Base-by-base conservation (phyloP, 2,797 vertebrate species). In the Eremophila alpestris region DNA sequence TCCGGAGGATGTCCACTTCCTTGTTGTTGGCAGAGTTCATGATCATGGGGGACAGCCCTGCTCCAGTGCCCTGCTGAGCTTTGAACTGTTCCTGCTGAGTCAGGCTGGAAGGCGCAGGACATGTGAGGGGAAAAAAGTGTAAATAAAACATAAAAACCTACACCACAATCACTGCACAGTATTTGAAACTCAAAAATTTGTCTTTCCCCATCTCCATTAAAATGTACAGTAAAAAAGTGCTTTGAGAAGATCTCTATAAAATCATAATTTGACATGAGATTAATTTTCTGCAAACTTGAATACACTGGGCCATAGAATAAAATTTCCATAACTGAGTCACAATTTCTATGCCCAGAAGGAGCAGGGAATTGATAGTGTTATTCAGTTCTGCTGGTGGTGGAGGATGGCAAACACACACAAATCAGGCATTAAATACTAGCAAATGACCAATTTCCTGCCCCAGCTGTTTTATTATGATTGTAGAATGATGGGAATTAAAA, bases 1-100 rank as follows among this genome's bases (percentile, higher is more conserved):
- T 99, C 97, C 98, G 97, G 85, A 99, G 96, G 94, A 99, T 99
- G 96, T 99, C 99, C 34, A 99, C 99, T 62, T 97, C 97, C 93
- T 98, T 98, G 64, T 97, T 97, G 58, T 98, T 98, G 30, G 97
- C 95, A 43, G 96, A 93, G 58, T 91, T 97, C 60, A 97, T 58
- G 30, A 88, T 86, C 97, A 98, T 97, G 10, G 98, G 98, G 49
- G 98, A 98, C 74, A 97, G 67, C 26, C 97, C 98, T 58, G 97
- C 10, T 70, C 89, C 95, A 3, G 90, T 95, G 79, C 98, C 98
- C 54, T 98, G 98, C 93, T 98, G 98, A 34, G 98, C 98, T 96
- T 98, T 98, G 89, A 98, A 79, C 97, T 99, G 99, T 67, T 99
- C 99, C 95, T 98, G 98, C 58, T 98, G 98, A 87, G 98, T 99